Evolutionary conservation across 2,113 vertebrate genomes (phyloP).

Genomic region (Tachycineta bicolor): DNA sequence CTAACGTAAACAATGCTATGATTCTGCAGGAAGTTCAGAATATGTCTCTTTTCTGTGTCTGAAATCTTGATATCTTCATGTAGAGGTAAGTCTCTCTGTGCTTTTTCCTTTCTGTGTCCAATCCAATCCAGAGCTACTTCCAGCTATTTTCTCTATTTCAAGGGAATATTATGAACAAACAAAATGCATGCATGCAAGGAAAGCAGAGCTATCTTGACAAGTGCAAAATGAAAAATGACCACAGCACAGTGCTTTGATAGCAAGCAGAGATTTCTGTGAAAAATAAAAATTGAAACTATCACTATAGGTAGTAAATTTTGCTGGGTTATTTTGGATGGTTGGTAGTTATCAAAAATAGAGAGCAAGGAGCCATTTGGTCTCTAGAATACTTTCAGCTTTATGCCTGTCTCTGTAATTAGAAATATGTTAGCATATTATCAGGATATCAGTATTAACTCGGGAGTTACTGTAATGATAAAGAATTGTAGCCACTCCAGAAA

Average conservation of each 20-base stretch:
- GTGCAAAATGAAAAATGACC: background rate
- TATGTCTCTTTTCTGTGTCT: background rate
- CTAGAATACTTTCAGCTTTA: background rate
- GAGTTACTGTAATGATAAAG: background rate
- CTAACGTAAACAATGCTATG: rapidly evolving
- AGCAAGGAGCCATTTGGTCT: background rate
- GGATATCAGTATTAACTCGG: background rate
- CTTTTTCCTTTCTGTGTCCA: background rate
- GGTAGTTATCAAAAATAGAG: background rate
- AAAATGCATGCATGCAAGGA: background rate
- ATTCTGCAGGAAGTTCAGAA: background rate
- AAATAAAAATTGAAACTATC: background rate
- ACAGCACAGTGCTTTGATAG: background rate
- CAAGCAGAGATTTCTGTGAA: background rate
- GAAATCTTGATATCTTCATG: background rate
- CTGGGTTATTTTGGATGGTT: background rate
- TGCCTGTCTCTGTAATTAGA: background rate
- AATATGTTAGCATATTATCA: background rate
- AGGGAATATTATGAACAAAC: background rate
- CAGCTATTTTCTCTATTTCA: background rate
- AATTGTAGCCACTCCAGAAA: background rate
- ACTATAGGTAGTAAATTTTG: background rate
- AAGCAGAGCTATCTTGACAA: background rate
- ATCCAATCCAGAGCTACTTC: background rate
- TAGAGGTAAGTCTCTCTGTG: background rate